Base-by-base conservation (phyloP, 2,113 vertebrate species). In the Athene cunicularia region DNA sequence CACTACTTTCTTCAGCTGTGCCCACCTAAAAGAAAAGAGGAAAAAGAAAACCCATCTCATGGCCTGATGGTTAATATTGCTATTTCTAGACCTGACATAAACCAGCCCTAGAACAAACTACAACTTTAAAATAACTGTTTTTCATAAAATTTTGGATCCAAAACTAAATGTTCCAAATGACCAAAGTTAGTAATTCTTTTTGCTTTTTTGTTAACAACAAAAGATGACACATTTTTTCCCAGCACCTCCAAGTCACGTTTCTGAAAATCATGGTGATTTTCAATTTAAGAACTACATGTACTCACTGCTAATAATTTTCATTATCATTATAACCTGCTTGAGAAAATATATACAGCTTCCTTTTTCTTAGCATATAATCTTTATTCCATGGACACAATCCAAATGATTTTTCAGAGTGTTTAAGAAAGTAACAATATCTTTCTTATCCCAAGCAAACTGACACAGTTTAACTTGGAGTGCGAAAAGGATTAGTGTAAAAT, bases 181-280 rank as follows among this genome's bases (percentile, higher is more conserved):
- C 41, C 28, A 11, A 86, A 94, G 41, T 53, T 73, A 71, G 35
- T 53, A 89, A 71, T 41, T 71, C 41, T 59, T 93, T 93, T 86
- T 83, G 62, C 32, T 71, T 81, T 92, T 92, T 76, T 90, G 55
- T 88, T 95, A 96, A 95, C 67, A 93, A 35, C 67, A 93, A 35
- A 90, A 86, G 71, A 87, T 47, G 43, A 67, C 90, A 97, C 79
- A 89, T 96, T 71, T 97, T 97, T 96, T 73, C 92, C 86, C 64
- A 95, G 74, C 62, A 89, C 90, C 75, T 82, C 94, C 88, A 79
- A 81, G 80, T 86, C 66, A 94, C 63, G 59, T 68, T 97, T 93
- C 75, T 91, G 80, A 88, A 96, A 96, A 90, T 50, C 80, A 52
- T 41, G 11, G 43, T 59, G 62, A 79, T 75, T 95, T 74, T 66